Evolutionary conservation across 2,888 invertebrate species (phyloP).

Genomic region (Lydus trimaculatus): DNA sequence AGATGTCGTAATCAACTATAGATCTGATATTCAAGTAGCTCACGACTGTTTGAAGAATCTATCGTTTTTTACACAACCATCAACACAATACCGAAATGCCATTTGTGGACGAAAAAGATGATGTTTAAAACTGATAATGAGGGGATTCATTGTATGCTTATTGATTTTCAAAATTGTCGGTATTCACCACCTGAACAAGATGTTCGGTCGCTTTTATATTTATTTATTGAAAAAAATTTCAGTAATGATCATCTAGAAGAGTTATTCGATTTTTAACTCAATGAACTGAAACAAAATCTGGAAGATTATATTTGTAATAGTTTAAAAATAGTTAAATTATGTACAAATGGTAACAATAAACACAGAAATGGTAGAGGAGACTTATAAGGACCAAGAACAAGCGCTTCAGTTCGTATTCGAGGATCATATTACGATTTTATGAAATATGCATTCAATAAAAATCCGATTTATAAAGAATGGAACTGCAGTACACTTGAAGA

Average conservation of each 20-base stretch:
- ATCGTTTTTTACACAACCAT: conserved; percentile 50
- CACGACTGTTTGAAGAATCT: conserved; percentile 29
- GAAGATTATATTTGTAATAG: conserved; percentile 32
- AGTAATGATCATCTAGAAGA: conserved; percentile 33
- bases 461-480: conserved; percentile 37
- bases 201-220: conserved; percentile 42
- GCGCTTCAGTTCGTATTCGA: conserved; percentile 34
- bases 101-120: conserved; percentile 61
- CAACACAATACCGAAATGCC: conserved; percentile 55
- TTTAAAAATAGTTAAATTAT: conserved; percentile 41
- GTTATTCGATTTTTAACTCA: conserved; percentile 39
- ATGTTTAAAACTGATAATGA: conserved; percentile 52
- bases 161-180: conserved; percentile 47
- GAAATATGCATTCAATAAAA: conserved; percentile 30
- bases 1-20: conserved; percentile 19
- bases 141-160: conserved; percentile 41
- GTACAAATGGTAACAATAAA: conserved; percentile 40
- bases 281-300: conserved; percentile 34
- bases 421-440: conserved; percentile 37
- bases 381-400: conserved; percentile 33
- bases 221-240: conserved; percentile 37
- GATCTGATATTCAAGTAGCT: conserved; percentile 30
- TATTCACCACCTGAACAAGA: conserved; percentile 48
- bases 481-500: conserved; percentile 35
- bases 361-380: conserved; percentile 31